Percentiles rank a stretch among this genome's conserved stretches.
phyloP scores from a whole-genome alignment of 2,888 invertebrate genomes.

The Diaperis boleti region DNA sequence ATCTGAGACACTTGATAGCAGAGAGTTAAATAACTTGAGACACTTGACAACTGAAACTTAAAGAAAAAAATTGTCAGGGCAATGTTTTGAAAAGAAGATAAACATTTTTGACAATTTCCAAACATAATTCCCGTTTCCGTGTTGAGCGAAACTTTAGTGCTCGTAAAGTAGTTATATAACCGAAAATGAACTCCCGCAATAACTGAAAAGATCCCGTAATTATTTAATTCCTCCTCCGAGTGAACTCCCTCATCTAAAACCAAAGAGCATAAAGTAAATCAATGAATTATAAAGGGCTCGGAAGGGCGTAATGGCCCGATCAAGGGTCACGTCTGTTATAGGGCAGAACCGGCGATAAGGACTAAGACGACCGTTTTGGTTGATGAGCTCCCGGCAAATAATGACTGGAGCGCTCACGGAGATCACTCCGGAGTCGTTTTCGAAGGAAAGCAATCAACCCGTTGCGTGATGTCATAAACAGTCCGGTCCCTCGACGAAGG shows the following conservation, averaged over 20 bases:
- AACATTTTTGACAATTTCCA: too few relatives aligned
- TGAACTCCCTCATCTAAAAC: not conserved
- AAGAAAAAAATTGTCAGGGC: too few relatives aligned
- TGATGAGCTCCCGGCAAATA: conserved; percentile 63
- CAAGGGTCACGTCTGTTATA: conserved; percentile 38
- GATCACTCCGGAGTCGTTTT: conserved; percentile 55
- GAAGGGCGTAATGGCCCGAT: conserved; percentile 11
- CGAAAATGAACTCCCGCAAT: too few relatives aligned
- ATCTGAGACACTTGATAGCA: too few relatives aligned
- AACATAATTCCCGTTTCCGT: too few relatives aligned
- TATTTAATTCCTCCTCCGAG: too few relatives aligned
- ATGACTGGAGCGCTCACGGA: conserved; percentile 58
- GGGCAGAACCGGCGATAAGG: conserved; percentile 36
- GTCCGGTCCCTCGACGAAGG: conserved; percentile 51
- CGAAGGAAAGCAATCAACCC: conserved; percentile 64
- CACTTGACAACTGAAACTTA: too few relatives aligned
- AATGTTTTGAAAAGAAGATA: too few relatives aligned
- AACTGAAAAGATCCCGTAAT: not conserved
- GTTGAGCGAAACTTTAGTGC: too few relatives aligned
- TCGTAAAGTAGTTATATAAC: too few relatives aligned
- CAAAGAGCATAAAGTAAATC: conserved; percentile 3
- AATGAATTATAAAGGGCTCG: conserved; percentile 9
- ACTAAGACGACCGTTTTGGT: conserved; percentile 58
- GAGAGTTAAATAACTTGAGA: too few relatives aligned
- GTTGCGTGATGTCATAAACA: conserved; percentile 66